Evolutionary conservation across 2,797 vertebrate species (phyloP).

Genomic region (Arnoldichthys spilopterus): DNA sequence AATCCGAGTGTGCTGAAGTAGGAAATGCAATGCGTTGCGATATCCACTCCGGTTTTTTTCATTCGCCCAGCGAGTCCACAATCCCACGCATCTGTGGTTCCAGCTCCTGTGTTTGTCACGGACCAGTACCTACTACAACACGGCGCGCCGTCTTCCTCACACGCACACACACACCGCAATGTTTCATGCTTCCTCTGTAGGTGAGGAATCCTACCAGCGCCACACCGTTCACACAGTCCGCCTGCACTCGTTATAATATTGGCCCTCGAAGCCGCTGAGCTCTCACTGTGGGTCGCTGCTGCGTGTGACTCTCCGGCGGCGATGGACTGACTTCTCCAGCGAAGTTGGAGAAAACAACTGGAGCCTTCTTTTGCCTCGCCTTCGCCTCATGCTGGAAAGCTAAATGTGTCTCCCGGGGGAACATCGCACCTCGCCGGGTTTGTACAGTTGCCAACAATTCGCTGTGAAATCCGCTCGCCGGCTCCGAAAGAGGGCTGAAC

Average conservation of each 20-base stretch:
- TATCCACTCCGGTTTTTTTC: slow-evolving; percentile 37
- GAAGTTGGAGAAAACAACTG: slow-evolving; percentile 52
- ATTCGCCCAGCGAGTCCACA: slow-evolving; percentile 31
- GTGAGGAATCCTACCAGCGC: neutral
- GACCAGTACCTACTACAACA: slow-evolving; percentile 35
- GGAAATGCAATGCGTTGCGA: neutral
- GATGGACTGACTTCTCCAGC: slow-evolving; percentile 49
- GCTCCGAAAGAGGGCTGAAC: slow-evolving; percentile 1
- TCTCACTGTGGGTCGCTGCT: neutral
- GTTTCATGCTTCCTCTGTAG: neutral
- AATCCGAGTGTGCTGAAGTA: neutral
- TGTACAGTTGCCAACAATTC: slow-evolving; percentile 18
- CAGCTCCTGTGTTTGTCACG: slow-evolving; percentile 46
- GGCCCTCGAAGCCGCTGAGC: neutral
- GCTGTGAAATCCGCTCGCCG: slow-evolving; percentile 6
- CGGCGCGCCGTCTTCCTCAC: slow-evolving; percentile 23
- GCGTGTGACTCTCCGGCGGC: slow-evolving; percentile 1
- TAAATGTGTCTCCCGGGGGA: slow-evolving; percentile 50
- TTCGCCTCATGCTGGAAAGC: slow-evolving; percentile 33
- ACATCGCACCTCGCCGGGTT: slow-evolving; percentile 39
- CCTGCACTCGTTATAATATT: too few species aligned
- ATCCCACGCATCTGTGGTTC: slow-evolving; percentile 41
- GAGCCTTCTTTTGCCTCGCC: slow-evolving; percentile 5
- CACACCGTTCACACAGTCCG: neutral
- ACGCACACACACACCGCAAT: neutral